Base-by-base conservation (phyloP, 2,113 vertebrate species). In the Urocynchramus pylzowi region DNA sequence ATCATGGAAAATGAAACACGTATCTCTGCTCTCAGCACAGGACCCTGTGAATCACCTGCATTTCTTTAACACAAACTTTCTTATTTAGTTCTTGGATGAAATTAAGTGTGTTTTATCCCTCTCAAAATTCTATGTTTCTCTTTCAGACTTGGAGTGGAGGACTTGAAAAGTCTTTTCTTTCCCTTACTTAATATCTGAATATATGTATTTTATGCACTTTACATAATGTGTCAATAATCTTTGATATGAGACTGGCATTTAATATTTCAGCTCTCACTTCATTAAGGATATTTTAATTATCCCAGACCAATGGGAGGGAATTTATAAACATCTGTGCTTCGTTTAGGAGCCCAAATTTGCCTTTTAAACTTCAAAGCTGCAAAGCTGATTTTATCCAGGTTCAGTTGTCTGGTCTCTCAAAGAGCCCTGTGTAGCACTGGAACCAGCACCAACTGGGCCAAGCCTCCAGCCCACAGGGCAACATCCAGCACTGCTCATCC, bases 261-360 rank as follows among this genome's bases (percentile, higher is more conserved):
- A 91, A 94, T 94, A 96, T 87, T 91, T 97, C 95, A 91, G 60
- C 60, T 96, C 89, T 92, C 97, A 96, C 95, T 96, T 96, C 90
- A 92, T 96, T 95, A 97, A 93, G 89, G 84, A 86, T 57, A 90
- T 91, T 93, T 97, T 97, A 97, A 97, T 97, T 95, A 96, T 95
- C 65, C 64, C 84, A 93, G 78, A 84, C 96, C 88, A 95, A 95
- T 89, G 75, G 81, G 90, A 95, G 91, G 80, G 84, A 89, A 83
- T 96, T 95, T 94, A 97, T 91, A 93, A 95, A 96, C 94, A 97
- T 97, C 97, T 97, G 97, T 96, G 81, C 86, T 97, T 95, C 35
- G 6, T 97, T 97, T 96, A 93, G 94, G 88, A 93, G 88, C 39
- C 84, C 76, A 92, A 87, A 89, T 96, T 96, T 95, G 54, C 95